Evolutionary conservation across 2,113 vertebrate species (phyloP), one percentile per base, ranked within the genome.

Genomic region (Tichodroma muraria): DNA sequence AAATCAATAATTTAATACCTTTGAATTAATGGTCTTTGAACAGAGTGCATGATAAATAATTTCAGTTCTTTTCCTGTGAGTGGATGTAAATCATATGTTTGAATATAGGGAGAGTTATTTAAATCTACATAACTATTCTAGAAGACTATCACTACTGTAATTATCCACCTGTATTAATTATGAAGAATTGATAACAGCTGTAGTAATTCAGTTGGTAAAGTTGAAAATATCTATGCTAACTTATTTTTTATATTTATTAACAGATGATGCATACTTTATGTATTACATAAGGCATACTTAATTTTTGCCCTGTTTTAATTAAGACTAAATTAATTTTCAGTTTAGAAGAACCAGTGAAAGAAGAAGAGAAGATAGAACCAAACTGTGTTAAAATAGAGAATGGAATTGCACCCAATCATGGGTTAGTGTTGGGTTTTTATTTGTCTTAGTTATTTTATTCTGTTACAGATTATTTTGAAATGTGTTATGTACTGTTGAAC

Each of bases 381-480:
- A 97, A 76, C 31, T 96, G 98, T 93, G 95, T 99, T 42, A 97
- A 98, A 86, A 97, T 99, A 95, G 99, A 99, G 70, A 98, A 90
- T 53, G 98, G 98, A 92, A 97, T 99, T 66, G 98, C 99, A 42
- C 98, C 99, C 14, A 98, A 40, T 72, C 98, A 99, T 53, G 99
- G 99, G 99, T 99, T 92, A 97, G 98, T 96, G 30, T 12, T 19
- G 15, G 4, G 2, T 17, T 89, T 63, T 79, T 49, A 45, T 65
- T 52, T 37, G 17, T n/a, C 25, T 68, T 78, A 54, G 28, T 68
- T 63, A 7, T 42, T 95, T 64, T 81, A 80, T 22, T 90, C 8
- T 45, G 18, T 42, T 85, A 50, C 4, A 47, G 20, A 68, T 80
- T 85, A 84, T 76, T 81, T 85, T 69, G 22, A 49, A 84, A 20